Evolutionary conservation across 2,797 vertebrate species (phyloP).

Genomic region (Centropyge bicolor): DNA sequence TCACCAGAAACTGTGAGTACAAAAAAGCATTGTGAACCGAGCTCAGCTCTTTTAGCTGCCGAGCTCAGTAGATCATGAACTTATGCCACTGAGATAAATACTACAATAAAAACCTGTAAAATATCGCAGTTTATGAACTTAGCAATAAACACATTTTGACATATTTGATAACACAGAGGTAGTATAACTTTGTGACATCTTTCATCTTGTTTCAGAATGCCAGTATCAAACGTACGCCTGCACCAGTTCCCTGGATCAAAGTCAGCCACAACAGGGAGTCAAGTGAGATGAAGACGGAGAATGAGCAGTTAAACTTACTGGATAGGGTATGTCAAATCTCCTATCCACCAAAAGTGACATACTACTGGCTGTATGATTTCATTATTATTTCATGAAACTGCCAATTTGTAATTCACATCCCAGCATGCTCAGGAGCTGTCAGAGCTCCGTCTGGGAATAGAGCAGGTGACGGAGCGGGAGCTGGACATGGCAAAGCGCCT

Average conservation of each 20-base stretch:
- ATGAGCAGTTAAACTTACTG: slow-evolving; percentile 77
- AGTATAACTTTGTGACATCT: neutral
- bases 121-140: neutral
- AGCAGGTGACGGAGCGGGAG: slow-evolving; percentile 87
- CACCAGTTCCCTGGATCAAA: slow-evolving; percentile 85
- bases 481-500: slow-evolving; percentile 86
- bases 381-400: neutral
- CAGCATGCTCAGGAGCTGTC: slow-evolving; percentile 86
- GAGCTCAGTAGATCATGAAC: neutral
- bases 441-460: slow-evolving; percentile 85
- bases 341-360: neutral
- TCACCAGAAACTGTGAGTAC: slow-evolving; percentile 74
- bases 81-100: neutral
- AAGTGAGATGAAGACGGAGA: slow-evolving; percentile 65
- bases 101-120: neutral
- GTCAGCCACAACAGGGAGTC: slow-evolving; percentile 68
- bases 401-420: neutral
- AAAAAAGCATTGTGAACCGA: slow-evolving; percentile 3
- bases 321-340: slow-evolving; percentile 77
- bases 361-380: neutral
- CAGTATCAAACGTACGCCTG: slow-evolving; percentile 67
- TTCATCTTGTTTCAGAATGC: slow-evolving; percentile 56
- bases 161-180: neutral
- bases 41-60: neutral
- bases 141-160: neutral